Conservation (phyloP, 2,888 invertebrate species). For the Nasonia oneida region DNA sequence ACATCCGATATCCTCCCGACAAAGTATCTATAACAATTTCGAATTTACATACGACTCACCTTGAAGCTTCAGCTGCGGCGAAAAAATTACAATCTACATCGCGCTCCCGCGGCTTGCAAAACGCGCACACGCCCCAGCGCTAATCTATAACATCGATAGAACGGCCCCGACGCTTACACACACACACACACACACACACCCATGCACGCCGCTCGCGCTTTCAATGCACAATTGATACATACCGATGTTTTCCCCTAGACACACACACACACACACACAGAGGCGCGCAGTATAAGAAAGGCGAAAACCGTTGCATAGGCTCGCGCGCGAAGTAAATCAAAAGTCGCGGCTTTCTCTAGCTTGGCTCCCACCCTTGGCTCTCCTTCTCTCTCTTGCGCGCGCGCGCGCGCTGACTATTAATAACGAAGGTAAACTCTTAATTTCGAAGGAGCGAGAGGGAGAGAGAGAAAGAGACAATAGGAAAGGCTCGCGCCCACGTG, state of each 20-base stretch:
- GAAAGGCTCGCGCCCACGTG: conserved; percentile 36
- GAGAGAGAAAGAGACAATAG: conserved; percentile 41
- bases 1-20: no score
- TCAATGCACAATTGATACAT: conserved; percentile 54
- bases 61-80: not conserved
- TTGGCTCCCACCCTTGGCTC: conserved; percentile 16
- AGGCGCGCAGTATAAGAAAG: conserved; percentile 19
- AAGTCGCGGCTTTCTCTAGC: conserved; percentile 46
- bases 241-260: conserved; percentile 46
- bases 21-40: not conserved
- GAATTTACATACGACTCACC: not conserved
- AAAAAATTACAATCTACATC: not conserved
- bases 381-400: conserved; percentile 63
- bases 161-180: not conserved
- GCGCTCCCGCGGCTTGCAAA: not conserved
- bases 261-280: not conserved
- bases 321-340: conserved; percentile 53
- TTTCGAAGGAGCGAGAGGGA: conserved; percentile 49
- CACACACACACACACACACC: not conserved
- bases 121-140: not conserved
- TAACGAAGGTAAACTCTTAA: conserved; percentile 62
- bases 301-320: not conserved
- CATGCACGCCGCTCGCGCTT: not conserved
- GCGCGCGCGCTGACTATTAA: conserved; percentile 54
- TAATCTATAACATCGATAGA: conserved; percentile 47